These are phyloP conservation scores for Salvelinus namaycush DNA, from an alignment of 2,113 vertebrate genomes.

Conservation along the genomic window DNA sequence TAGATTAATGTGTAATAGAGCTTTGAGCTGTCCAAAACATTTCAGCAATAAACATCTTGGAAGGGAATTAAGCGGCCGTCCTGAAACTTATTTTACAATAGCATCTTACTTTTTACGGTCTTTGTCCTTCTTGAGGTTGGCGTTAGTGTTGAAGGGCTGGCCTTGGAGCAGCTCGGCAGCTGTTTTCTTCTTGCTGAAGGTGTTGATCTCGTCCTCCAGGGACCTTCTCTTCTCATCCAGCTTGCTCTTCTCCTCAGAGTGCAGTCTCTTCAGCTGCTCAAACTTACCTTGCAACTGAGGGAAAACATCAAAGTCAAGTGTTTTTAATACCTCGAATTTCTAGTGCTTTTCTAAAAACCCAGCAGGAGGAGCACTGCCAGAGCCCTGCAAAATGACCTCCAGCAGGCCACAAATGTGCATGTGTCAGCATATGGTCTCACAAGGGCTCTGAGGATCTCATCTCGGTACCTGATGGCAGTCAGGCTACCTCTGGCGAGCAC, in stretches of 20 bases:
- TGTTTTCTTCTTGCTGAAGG: conserved; percentile 76
- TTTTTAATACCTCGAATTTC: neutral
- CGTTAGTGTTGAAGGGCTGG: conserved; percentile 58
- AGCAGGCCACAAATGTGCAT: no score
- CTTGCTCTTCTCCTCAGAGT: conserved; percentile 73
- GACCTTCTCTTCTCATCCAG: conserved; percentile 74
- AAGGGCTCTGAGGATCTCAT: no score
- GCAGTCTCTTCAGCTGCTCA: conserved; percentile 70
- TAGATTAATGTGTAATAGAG: no score
- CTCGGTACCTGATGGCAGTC: no score
- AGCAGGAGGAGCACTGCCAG: no score
- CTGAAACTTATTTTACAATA: no score
- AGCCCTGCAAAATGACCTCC: no score
- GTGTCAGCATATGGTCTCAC: no score
- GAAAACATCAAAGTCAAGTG: neutral
- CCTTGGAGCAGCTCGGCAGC: conserved; percentile 68
- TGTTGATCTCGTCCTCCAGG: conserved; percentile 77
- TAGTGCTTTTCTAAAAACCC: neutral
- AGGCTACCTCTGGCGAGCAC: no score
- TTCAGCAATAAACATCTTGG: no score
- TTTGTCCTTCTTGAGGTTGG: conserved; percentile 73
- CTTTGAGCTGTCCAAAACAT: no score
- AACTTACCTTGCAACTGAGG: conserved; percentile 75
- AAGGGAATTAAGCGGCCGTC: no score
- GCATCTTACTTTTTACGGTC: conserved; percentile 59